Evolutionary conservation across 2,113 vertebrate species (phyloP).

Genomic region (Ailurus styani): DNA sequence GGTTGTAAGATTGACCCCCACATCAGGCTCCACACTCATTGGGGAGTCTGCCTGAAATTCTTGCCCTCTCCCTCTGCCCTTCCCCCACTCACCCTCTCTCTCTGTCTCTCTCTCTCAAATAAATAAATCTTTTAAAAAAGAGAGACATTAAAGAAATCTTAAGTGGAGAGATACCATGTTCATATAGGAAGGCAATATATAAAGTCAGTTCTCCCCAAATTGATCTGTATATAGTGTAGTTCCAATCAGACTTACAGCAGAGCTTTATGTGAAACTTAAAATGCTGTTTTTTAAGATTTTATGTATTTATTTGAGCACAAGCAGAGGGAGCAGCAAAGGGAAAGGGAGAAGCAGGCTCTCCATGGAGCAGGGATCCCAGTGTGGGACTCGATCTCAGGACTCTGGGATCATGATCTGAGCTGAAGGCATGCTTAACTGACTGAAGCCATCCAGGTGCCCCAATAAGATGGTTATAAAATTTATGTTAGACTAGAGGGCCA

Average conservation of each 20-base stretch:
- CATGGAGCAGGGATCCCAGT: too few species aligned
- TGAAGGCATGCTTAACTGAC: background rate
- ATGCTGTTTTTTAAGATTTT: too few species aligned
- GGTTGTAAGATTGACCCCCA: background rate
- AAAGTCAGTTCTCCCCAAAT: constrained; percentile 14
- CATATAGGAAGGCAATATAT: background rate
- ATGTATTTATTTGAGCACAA: too few species aligned
- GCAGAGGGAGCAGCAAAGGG: too few species aligned
- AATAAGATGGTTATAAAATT: background rate
- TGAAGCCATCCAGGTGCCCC: background rate
- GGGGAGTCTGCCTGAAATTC: background rate
- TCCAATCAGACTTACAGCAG: background rate
- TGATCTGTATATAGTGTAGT: background rate
- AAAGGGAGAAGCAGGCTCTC: too few species aligned
- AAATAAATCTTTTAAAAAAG: background rate
- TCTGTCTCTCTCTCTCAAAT: background rate
- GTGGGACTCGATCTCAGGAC: background rate
- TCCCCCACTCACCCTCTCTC: background rate
- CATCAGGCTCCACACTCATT: background rate
- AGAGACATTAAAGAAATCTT: background rate
- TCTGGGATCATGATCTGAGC: background rate
- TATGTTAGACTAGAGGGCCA: background rate
- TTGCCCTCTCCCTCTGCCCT: background rate
- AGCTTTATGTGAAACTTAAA: background rate
- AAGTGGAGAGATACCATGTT: background rate